Conservation (phyloP, 2,888 invertebrate species). For the Andricus quercusramuli region DNA sequence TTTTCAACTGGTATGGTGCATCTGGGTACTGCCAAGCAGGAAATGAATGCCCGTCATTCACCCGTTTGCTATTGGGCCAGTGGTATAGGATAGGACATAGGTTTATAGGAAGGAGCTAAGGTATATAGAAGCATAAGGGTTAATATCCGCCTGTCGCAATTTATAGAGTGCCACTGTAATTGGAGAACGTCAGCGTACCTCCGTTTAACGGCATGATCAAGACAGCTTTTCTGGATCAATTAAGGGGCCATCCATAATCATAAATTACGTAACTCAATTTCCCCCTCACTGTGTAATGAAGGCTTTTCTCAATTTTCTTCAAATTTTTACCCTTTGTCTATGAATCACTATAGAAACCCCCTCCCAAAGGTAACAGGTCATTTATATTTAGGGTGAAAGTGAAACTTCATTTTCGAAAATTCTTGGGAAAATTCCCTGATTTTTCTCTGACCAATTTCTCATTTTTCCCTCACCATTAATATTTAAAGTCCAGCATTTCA, state of each 20-base stretch:
- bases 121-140: slow-evolving; percentile 18
- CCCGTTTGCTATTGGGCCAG: neutral
- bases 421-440: too few species aligned
- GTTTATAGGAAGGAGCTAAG: neutral
- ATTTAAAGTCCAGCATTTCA: too few species aligned
- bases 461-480: too few species aligned
- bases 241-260: too few species aligned
- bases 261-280: neutral
- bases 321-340: too few species aligned
- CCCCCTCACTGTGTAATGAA: neutral
- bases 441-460: too few species aligned
- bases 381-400: too few species aligned
- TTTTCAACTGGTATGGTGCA: slow-evolving; percentile 13
- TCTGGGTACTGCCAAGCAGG: slow-evolving; percentile 16
- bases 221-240: neutral
- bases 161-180: slow-evolving; percentile 30
- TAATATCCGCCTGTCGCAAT: slow-evolving; percentile 31
- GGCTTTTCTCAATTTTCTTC: neutral
- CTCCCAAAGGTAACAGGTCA: too few species aligned
- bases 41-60: slow-evolving; percentile 21
- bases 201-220: slow-evolving; percentile 6
- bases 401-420: too few species aligned
- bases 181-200: slow-evolving; percentile 12
- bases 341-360: too few species aligned
- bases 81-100: too few species aligned